phyloP scores from a whole-genome alignment of 2,888 invertebrate genomes.

The Polyommatus icarus region DNA sequence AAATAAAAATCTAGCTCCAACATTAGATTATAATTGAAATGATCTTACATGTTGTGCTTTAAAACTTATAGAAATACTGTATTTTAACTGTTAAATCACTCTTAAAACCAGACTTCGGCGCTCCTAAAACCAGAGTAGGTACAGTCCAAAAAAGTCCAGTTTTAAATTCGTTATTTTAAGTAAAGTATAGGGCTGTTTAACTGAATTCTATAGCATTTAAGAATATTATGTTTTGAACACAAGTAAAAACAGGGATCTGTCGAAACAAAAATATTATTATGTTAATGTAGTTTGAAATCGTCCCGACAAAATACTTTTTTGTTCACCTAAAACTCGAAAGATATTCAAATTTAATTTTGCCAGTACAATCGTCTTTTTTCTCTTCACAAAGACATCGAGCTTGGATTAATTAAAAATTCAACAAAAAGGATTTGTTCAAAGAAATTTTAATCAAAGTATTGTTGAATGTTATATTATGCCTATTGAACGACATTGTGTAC shows the following conservation, averaged over 20 bases:
- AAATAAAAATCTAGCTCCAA: too few species aligned
- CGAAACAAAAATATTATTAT: conserved; percentile 23
- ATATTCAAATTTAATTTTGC: conserved; percentile 26
- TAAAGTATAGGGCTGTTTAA: neutral
- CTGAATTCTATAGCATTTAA: neutral
- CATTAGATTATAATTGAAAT: too few species aligned
- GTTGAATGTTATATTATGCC: neutral
- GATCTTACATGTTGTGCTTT: too few species aligned
- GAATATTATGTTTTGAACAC: neutral
- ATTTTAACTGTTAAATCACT: too few species aligned
- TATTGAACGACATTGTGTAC: neutral
- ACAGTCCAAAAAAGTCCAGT: too few species aligned
- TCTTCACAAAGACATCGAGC: conserved; percentile 26
- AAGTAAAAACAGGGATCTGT: neutral
- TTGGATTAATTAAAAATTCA: conserved; percentile 26
- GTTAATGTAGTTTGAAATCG: conserved; percentile 19
- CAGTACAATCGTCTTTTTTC: conserved; percentile 28
- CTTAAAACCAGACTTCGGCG: too few species aligned
- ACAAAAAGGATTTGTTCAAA: conserved; percentile 27
- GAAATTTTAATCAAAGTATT: conserved; percentile 19
- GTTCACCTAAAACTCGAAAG: conserved; percentile 27
- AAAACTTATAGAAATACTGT: too few species aligned
- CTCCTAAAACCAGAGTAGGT: too few species aligned
- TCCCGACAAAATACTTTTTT: neutral
- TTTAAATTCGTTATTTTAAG: too few species aligned